Conservation (phyloP, 2,113 vertebrate genomes). For the Serranochromis macrocephalus region DNA sequence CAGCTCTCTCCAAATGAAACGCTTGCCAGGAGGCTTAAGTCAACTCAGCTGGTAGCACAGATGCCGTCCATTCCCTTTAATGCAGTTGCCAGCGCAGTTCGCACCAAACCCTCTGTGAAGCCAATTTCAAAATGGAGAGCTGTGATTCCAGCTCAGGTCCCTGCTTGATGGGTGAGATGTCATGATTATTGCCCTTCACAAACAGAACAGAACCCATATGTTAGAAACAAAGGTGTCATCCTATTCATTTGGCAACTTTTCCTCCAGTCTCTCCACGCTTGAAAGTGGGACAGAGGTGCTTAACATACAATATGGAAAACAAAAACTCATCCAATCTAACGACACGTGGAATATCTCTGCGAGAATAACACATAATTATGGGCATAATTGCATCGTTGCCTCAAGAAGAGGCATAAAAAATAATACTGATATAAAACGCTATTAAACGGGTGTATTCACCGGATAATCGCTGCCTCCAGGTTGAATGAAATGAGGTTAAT, state of each 20-base stretch:
- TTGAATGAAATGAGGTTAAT: slow-evolving; percentile 54
- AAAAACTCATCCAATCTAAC: not conserved
- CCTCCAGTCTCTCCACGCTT: not conserved
- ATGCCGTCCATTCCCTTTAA: slow-evolving; percentile 18
- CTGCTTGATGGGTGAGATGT: not conserved
- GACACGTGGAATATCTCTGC: not conserved
- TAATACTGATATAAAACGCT: slow-evolving; percentile 5
- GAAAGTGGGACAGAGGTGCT: not conserved
- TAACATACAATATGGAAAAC: not conserved
- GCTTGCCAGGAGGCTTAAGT: slow-evolving; percentile 32
- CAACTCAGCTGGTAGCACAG: slow-evolving; percentile 40
- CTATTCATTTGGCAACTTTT: not conserved
- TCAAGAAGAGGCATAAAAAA: slow-evolving; percentile 14
- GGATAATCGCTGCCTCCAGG: slow-evolving; percentile 52
- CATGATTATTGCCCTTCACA: not conserved
- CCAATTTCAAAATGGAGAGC: slow-evolving; percentile 25
- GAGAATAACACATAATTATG: slow-evolving; percentile 24
- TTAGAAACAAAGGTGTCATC: not conserved
- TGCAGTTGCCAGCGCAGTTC: not conserved
- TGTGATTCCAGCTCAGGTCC: slow-evolving; percentile 17
- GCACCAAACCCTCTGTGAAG: slow-evolving; percentile 4
- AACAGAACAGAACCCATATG: not conserved
- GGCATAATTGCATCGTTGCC: slow-evolving; percentile 25
- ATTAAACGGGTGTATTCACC: slow-evolving; percentile 36
- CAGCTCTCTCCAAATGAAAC: slow-evolving; percentile 13